Evolutionary conservation across 1,140 invertebrate species (phyloP), one percentile per base, ranked within the genome.

Genomic region (Trichonephila clavata): DNA sequence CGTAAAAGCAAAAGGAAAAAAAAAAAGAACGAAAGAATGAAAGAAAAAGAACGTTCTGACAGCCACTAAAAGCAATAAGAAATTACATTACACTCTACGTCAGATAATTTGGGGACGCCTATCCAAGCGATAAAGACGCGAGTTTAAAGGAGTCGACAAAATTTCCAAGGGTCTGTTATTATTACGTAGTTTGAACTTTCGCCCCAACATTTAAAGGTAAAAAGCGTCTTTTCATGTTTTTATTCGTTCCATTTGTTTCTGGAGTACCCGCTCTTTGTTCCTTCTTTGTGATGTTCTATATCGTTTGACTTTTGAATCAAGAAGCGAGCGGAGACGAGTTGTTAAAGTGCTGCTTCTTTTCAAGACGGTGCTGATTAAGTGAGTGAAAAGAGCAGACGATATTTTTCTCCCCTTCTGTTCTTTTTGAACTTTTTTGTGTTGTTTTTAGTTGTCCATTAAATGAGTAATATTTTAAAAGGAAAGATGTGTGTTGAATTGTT

Each of bases 51-150:
- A 60, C 13, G 57, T 59, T 84, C 43, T 84, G 81, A 84, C 81
- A 84, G 81, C 81, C 81, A 60, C 81, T 84, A 84, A 84, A 84
- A 84, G 81, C 81, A 84, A 84, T 84, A 84, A 84, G 81, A 84
- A 84, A 84, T 84, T 84, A 59, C 81, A 84, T 84, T 84, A 59
- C 71, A 27, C 71, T 77, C 27, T 27, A 59, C 81, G 81, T 57
- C 81, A 18, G 81, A 84, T 84, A 84, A 84, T 84, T 84, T 84
- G 81, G 57, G 50, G 81, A 59, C 43, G 43, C 50, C 27, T 21
- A 84, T 84, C 57, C 43, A 20, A 84, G 81, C 81, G 81, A 84
- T 84, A 60, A 84, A 84, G 59, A 84, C 59, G 43, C 50, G 81
- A 84, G 81, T 84, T 84, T 84, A 84, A 84, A 84, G 60, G 81